Percentiles rank a stretch among this genome's conserved stretches.
Conservation (phyloP, 37 sponge, comb jelly and placozoan species). For the Cliona cf. orientalis region DNA sequence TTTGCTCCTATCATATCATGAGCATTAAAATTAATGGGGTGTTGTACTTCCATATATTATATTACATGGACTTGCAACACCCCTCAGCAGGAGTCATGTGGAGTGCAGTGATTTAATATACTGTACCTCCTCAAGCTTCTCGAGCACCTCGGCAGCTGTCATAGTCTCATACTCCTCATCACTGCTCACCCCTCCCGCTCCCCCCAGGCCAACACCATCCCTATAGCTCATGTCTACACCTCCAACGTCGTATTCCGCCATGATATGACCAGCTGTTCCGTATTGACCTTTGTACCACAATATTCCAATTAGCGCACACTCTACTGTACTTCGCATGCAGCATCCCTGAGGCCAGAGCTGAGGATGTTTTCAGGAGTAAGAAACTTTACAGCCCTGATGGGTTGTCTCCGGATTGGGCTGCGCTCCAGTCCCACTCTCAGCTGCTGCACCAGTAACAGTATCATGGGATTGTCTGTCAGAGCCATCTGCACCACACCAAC, state of each 20-base stretch:
- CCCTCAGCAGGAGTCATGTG: not conserved
- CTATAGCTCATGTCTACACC: not conserved
- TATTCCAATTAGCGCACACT: conserved; percentile 7
- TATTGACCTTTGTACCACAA: not conserved
- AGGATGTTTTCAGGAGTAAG: no score
- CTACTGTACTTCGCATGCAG: not conserved
- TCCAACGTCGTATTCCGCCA: no score
- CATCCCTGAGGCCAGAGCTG: no score
- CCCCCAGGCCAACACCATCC: not conserved
- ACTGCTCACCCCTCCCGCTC: conserved; percentile 9
- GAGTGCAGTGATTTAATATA: not conserved
- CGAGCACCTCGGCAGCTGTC: conserved; percentile 66
- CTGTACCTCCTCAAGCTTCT: conserved; percentile 74
- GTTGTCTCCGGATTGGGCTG: no score
- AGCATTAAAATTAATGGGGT: no score
- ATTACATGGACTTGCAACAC: not conserved
- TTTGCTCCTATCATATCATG: no score
- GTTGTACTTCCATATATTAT: not conserved
- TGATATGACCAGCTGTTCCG: not conserved
- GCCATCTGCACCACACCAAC: not conserved
- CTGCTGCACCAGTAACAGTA: no score
- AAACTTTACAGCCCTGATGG: no score
- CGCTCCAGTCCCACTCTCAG: not conserved
- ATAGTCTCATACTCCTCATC: conserved; percentile 63
- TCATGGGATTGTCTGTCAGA: not conserved